Evolutionary conservation across 2,888 invertebrate genomes (phyloP).

Genomic region (Hanleya hanleyi): DNA sequence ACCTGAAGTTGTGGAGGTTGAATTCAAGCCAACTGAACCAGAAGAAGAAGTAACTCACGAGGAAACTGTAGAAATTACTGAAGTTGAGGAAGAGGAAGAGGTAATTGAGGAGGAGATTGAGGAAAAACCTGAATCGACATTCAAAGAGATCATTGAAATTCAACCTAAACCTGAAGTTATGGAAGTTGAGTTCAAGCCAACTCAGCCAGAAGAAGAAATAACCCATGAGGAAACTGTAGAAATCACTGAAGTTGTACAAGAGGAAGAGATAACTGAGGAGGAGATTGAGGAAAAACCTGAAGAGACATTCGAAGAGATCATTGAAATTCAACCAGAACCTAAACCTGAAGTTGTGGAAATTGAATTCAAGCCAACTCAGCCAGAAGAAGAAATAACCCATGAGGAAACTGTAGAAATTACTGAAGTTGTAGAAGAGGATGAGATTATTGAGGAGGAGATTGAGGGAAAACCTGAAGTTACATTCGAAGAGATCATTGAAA

Average conservation of each 20-base stretch:
- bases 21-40: background rate
- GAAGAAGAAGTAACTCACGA: background rate
- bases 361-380: constrained; percentile 9
- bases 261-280: constrained; percentile 56
- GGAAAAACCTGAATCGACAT: background rate
- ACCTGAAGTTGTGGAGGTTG: constrained; percentile 53
- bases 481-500: constrained; percentile 22
- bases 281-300: constrained; percentile 52
- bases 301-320: constrained; percentile 12
- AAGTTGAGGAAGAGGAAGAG: background rate
- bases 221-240: background rate
- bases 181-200: constrained; percentile 16
- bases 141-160: constrained; percentile 23
- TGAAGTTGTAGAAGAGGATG: background rate
- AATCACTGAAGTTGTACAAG: background rate
- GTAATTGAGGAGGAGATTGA: background rate
- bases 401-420: background rate
- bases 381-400: background rate
- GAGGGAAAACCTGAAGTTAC: background rate
- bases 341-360: constrained; percentile 15
- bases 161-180: constrained; percentile 18
- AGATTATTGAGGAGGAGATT: constrained; percentile 69
- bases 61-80: background rate
- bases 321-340: constrained; percentile 26
- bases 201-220: background rate